These are phyloP conservation scores for Dasysyrphus tricinctus DNA, from an alignment of 2,888 invertebrate genomes.

Conservation along the genomic window DNA sequence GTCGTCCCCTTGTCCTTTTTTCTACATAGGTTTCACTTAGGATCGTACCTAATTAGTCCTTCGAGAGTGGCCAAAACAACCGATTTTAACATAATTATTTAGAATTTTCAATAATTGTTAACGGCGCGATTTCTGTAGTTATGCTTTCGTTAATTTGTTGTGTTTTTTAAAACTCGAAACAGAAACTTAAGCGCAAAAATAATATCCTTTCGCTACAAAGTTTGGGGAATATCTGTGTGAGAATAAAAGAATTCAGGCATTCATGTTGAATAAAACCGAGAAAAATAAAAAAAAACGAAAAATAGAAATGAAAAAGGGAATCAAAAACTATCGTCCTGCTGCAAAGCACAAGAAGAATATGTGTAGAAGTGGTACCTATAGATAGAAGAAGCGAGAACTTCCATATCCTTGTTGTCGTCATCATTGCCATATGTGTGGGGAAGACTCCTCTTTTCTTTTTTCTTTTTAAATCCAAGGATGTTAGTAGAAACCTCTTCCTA, in stretches of 20 bases:
- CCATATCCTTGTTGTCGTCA: slow-evolving; percentile 51
- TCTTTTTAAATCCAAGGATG: slow-evolving; percentile 56
- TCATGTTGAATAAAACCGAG: slow-evolving; percentile 61
- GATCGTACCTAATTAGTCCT: slow-evolving; percentile 48
- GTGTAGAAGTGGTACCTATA: slow-evolving; percentile 28
- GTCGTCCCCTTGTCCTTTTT: slow-evolving; percentile 20
- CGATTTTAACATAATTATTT: slow-evolving; percentile 24
- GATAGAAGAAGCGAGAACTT: slow-evolving; percentile 39
- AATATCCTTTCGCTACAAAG: slow-evolving; percentile 73
- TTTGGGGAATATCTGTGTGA: slow-evolving; percentile 68
- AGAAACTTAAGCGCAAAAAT: slow-evolving; percentile 48
- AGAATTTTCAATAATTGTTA: slow-evolving; percentile 13
- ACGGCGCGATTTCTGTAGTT: neutral
- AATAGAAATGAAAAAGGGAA: slow-evolving; percentile 50
- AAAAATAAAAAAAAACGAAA: neutral
- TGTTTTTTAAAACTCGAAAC: slow-evolving; percentile 36
- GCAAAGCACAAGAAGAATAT: slow-evolving; percentile 37
- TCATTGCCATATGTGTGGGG: slow-evolving; percentile 62
- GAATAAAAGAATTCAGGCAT: slow-evolving; percentile 70
- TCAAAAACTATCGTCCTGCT: slow-evolving; percentile 53
- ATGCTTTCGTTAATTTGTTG: slow-evolving; percentile 25
- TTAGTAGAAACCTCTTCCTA: neutral
- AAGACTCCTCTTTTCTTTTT: slow-evolving; percentile 19
- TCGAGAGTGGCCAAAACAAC: slow-evolving; percentile 48
- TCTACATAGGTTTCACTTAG: neutral